Evolutionary conservation across 2,113 vertebrate genomes (phyloP).

Genomic region (Holacanthus passer): DNA sequence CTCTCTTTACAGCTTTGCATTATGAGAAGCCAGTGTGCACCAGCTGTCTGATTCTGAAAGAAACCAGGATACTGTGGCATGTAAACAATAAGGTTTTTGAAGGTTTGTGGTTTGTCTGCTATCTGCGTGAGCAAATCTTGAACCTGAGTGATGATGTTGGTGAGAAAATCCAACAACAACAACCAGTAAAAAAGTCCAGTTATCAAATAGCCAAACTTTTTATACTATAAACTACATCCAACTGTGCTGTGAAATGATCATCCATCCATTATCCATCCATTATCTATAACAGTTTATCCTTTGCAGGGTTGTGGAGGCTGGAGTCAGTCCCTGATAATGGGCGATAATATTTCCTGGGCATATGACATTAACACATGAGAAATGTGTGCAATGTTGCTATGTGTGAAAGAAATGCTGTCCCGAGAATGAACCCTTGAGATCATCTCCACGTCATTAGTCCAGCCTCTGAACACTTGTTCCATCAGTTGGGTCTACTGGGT

Average conservation of each 20-base stretch:
- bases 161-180: neutral
- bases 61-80: neutral
- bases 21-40: neutral
- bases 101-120: neutral
- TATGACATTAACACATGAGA: neutral
- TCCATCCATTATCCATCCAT: too few relatives aligned
- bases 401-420: neutral
- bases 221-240: neutral
- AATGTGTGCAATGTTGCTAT: neutral
- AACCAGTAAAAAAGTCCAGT: neutral
- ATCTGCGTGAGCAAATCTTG: neutral
- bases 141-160: neutral
- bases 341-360: neutral
- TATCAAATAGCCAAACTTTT: neutral
- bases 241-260: too few relatives aligned
- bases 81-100: neutral
- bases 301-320: too few relatives aligned
- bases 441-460: constrained; percentile 3
- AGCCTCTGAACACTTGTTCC: constrained; percentile 16
- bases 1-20: neutral
- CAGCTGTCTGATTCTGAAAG: neutral
- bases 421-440: neutral
- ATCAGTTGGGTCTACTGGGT: neutral
- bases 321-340: too few relatives aligned
- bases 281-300: too few relatives aligned